phyloP scores from a whole-genome alignment of 2,797 vertebrate species.

The Smutsia temminckii region DNA sequence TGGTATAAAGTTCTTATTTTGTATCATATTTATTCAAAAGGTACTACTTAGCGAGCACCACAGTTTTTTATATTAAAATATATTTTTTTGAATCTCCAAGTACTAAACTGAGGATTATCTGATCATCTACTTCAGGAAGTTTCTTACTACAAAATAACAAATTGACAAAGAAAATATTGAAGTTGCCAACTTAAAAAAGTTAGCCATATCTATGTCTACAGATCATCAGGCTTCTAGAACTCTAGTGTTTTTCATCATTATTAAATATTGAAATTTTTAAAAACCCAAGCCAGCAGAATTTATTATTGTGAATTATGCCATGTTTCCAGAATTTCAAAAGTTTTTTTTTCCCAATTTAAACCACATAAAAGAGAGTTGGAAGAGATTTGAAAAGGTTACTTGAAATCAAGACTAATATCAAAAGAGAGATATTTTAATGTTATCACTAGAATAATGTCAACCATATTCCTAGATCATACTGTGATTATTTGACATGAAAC shows the following conservation, averaged over 20 bases:
- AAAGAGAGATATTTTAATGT: background rate
- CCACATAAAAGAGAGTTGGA: slow-evolving; percentile 6
- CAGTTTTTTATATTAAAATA: background rate
- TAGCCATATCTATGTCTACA: background rate
- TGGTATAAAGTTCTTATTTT: background rate
- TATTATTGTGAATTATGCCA: slow-evolving; percentile 3
- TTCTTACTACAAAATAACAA: background rate
- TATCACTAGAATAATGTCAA: slow-evolving; percentile 30
- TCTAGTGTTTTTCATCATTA: background rate
- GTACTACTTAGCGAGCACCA: background rate
- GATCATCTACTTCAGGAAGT: background rate
- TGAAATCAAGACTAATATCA: background rate
- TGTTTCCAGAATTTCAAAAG: slow-evolving; percentile 22
- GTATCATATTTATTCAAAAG: background rate
- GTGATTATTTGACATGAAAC: background rate
- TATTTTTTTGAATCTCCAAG: too few relatives aligned
- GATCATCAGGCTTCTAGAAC: slow-evolving; percentile 6
- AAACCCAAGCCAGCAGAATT: background rate
- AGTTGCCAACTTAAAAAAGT: slow-evolving; percentile 29
- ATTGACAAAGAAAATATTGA: background rate
- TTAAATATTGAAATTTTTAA: background rate
- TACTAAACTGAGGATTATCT: background rate
- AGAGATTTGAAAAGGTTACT: slow-evolving; percentile 27
- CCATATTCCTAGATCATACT: background rate
- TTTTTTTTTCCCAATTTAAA: background rate